Evolutionary conservation across 1,140 invertebrate species (phyloP), one percentile per base, ranked within the genome.

Genomic region (Lepidostoma basale): DNA sequence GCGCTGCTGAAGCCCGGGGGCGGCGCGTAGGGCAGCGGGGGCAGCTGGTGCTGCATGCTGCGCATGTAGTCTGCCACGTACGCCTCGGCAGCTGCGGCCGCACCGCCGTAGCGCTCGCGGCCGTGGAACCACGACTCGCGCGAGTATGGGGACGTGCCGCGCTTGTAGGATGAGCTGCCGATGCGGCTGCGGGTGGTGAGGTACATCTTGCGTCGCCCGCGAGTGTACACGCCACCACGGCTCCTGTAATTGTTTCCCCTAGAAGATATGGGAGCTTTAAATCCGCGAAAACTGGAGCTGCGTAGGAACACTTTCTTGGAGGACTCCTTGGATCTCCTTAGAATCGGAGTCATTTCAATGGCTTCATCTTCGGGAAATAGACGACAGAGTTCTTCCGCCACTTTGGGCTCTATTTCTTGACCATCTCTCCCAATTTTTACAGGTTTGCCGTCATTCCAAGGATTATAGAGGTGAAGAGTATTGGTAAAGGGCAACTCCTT

Each of bases 341-440:
- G 83, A 70, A 98, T 94, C 36, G 93, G 90, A 25, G 91, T 92
- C 83, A 98, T 88, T 84, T 98, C 95, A 70, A 97, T 92, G 75
- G 90, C 90, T 74, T 96, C 92, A 81, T 99, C 97, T 80, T 95
- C 89, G 3, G 95, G 92, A 82, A 99, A 98, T 39, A 98, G 81
- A 73, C 95, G 88, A 78, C 97, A 98, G 26, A 99, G 83, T 79
- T 97, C 93, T 79, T 96, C 94, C 28, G 94, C 97, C 67, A 98
- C 94, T 76, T 92, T 88, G 10, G 96, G 95, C 77, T 98, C 96
- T 69, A 98, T 95, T 87, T 98, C 96, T 86, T 98, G 97, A 14
- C 97, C 97, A 87, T 99, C 97, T 74, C 97, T 87, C 12, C 96
- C 97, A 77, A 99, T 98, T 87, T 99, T 99, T 0, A 99, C 96